Evolutionary conservation across 2,113 vertebrate genomes (phyloP).

Genomic region (Saguinus imperator): DNA sequence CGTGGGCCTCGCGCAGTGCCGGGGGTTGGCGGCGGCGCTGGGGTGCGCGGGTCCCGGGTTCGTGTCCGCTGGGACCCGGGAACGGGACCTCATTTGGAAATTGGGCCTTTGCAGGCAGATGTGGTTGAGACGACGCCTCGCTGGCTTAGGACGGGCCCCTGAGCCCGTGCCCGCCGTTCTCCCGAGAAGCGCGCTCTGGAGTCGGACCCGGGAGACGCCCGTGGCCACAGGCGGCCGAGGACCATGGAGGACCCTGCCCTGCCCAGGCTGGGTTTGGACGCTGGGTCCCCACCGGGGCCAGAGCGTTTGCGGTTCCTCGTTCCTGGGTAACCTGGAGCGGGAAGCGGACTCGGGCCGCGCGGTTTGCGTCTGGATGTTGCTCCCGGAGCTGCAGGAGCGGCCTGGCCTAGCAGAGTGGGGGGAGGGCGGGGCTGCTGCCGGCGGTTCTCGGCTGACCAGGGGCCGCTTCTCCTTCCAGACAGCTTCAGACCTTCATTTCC

Average conservation of each 20-base stretch:
- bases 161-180: neutral
- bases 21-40: no score
- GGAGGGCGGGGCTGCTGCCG: neutral
- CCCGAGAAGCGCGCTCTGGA: neutral
- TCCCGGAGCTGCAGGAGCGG: neutral
- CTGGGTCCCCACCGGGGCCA: fast-evolving
- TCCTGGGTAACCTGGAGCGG: neutral
- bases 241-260: neutral
- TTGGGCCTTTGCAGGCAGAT: neutral
- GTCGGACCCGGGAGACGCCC: no score
- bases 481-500: no score
- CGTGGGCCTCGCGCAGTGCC: no score
- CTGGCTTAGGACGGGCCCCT: neutral
- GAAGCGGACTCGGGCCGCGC: neutral
- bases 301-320: neutral
- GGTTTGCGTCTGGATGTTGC: neutral
- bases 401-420: neutral
- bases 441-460: neutral
- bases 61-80: neutral
- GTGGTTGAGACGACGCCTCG: neutral
- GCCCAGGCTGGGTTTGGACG: neutral
- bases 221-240: no score
- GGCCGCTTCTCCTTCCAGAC: neutral
- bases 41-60: no score
- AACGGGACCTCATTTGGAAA: neutral